Evolutionary conservation across 2,113 vertebrate genomes (phyloP).

Genomic region (Potamarius usumacintae): DNA sequence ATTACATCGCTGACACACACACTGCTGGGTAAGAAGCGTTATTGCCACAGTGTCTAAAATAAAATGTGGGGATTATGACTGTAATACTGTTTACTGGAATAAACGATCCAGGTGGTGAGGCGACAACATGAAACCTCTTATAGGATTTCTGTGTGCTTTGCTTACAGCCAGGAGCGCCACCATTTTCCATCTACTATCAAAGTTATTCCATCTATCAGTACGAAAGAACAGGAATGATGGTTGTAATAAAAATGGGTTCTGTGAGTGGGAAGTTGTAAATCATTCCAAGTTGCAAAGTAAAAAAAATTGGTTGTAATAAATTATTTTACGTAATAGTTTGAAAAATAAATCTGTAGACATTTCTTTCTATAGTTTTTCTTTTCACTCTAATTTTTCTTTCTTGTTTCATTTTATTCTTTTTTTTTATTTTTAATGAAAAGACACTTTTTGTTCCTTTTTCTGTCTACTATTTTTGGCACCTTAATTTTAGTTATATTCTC

Average conservation of each 20-base stretch:
- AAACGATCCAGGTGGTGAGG: not conserved
- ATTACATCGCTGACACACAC: constrained; percentile 85
- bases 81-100: not conserved
- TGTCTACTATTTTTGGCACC: not conserved
- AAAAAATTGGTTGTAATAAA: not conserved
- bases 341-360: no score
- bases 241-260: not conserved
- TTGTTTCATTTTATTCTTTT: not conserved
- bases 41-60: not conserved
- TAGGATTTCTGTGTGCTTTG: not conserved
- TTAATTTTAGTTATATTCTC: not conserved
- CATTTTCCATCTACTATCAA: not conserved
- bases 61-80: not conserved
- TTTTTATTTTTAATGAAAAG: not conserved
- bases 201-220: not conserved
- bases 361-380: not conserved
- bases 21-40: constrained; percentile 81
- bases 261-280: not conserved
- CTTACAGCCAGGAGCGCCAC: not conserved
- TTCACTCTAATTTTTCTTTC: not conserved
- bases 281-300: no score
- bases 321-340: not conserved
- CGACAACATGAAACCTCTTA: not conserved
- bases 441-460: not conserved
- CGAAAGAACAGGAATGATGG: no score